phyloP scores from a whole-genome alignment of 1,140 invertebrate species.

The Trypoxylus dichotomus region DNA sequence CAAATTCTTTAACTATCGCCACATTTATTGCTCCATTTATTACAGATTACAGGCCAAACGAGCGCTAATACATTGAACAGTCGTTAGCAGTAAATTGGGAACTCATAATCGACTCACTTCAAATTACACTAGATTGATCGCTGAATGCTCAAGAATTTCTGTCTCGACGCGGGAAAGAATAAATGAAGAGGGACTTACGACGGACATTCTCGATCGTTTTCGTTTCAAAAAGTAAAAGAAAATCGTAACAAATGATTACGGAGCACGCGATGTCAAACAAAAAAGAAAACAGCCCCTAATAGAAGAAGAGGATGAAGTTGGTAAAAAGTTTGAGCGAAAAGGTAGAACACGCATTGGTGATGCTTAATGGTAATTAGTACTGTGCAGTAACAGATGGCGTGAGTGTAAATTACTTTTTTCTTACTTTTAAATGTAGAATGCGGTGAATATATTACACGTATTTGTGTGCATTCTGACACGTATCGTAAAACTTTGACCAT shows the following conservation, averaged over 20 bases:
- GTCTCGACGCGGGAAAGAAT: background rate
- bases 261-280: background rate
- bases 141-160: background rate
- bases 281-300: background rate
- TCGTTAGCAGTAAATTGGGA: background rate
- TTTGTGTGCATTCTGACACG: too few relatives aligned
- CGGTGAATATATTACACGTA: too few relatives aligned
- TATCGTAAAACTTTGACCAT: too few relatives aligned
- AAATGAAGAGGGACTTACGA: background rate
- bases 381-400: background rate
- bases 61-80: background rate
- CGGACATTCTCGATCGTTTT: background rate
- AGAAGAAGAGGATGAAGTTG: background rate
- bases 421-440: background rate
- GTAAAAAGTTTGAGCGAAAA: background rate
- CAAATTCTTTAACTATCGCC: background rate
- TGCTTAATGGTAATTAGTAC: background rate
- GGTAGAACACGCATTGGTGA: background rate
- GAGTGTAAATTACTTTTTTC: background rate
- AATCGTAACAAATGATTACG: background rate
- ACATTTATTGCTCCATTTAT: background rate
- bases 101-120: background rate
- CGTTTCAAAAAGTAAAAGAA: conserved; percentile 3
- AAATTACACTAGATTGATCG: too few relatives aligned
- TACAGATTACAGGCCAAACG: background rate